These are phyloP conservation scores for Iphiclides podalirius DNA, from an alignment of 2,888 invertebrate species.

Conservation along the genomic window DNA sequence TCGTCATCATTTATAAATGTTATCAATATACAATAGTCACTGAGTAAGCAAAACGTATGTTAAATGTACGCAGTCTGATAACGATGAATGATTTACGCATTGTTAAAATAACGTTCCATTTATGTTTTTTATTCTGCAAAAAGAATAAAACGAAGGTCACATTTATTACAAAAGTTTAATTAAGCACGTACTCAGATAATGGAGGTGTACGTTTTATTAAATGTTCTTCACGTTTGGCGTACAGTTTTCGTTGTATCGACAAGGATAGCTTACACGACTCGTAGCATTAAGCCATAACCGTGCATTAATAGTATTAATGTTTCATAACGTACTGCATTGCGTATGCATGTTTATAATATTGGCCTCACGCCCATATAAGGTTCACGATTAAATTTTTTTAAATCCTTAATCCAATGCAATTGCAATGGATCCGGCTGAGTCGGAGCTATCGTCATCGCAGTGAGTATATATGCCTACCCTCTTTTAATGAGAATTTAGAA, in stretches of 20 bases:
- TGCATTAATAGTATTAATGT: constrained; percentile 10
- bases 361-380: constrained; percentile 1
- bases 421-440: constrained; percentile 17
- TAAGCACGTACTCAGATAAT: constrained; percentile 15
- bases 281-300: too few species aligned
- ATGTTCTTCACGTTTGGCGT: constrained; percentile 8
- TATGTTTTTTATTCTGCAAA: neutral
- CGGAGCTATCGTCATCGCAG: constrained; percentile 14
- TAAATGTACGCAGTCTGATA: too few species aligned
- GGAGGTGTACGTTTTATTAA: neutral
- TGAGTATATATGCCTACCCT: constrained; percentile 19
- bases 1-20: too few species aligned
- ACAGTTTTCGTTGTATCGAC: constrained; percentile 10
- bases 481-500: too few species aligned
- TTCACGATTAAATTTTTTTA: constrained; percentile 2
- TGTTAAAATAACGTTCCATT: neutral
- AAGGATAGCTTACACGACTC: constrained; percentile 8
- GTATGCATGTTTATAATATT: constrained; percentile 7
- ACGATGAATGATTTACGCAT: constrained; percentile 25
- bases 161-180: constrained; percentile 6
- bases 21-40: too few species aligned
- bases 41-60: too few species aligned
- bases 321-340: constrained; percentile 20
- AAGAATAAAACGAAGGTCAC: neutral
- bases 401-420: constrained; percentile 12